Conservation (phyloP, 2,797 vertebrate species). For the Percopsis omiscomaycus region DNA sequence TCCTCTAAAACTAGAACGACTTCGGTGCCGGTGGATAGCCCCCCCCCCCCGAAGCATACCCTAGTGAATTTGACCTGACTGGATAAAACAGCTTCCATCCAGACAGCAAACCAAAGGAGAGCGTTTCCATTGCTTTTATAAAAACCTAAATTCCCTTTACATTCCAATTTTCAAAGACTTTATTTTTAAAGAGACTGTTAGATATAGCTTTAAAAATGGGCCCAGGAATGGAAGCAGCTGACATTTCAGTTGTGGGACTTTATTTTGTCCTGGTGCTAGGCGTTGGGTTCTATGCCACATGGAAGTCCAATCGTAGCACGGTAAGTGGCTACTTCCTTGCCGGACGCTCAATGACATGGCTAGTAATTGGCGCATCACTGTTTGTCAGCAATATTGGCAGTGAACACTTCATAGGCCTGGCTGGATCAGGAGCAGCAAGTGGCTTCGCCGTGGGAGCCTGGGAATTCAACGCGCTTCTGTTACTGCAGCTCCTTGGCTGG, state of each 20-base stretch:
- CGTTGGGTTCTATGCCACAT: constrained; percentile 96
- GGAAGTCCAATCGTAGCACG: constrained; percentile 95
- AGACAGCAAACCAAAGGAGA: constrained; percentile 93
- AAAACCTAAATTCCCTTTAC: constrained; percentile 3
- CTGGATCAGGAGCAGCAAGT: constrained; percentile 96
- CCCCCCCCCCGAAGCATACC: constrained; percentile 72
- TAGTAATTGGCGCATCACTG: constrained; percentile 92
- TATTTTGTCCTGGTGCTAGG: constrained; percentile 94
- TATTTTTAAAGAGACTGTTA: constrained; percentile 25
- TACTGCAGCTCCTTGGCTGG: constrained; percentile 98
- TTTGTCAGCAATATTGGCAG: constrained; percentile 99
- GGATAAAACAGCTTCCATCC: constrained; percentile 80
- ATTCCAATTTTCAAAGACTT: background rate
- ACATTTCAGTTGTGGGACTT: constrained; percentile 92
- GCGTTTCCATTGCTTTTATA: constrained; percentile 40
- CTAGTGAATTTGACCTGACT: constrained; percentile 67
- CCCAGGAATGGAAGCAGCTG: constrained; percentile 87
- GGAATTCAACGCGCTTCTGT: constrained; percentile 97
- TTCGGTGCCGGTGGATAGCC: constrained; percentile 88
- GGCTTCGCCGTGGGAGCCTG: constrained; percentile 97
- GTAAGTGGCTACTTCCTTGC: constrained; percentile 98
- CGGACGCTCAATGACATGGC: constrained; percentile 96
- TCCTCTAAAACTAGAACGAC: constrained; percentile 83
- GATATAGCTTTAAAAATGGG: constrained; percentile 75
- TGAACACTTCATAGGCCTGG: constrained; percentile 98